Conservation (phyloP, 2,888 invertebrate species). For the Masnerella sp. region DNA sequence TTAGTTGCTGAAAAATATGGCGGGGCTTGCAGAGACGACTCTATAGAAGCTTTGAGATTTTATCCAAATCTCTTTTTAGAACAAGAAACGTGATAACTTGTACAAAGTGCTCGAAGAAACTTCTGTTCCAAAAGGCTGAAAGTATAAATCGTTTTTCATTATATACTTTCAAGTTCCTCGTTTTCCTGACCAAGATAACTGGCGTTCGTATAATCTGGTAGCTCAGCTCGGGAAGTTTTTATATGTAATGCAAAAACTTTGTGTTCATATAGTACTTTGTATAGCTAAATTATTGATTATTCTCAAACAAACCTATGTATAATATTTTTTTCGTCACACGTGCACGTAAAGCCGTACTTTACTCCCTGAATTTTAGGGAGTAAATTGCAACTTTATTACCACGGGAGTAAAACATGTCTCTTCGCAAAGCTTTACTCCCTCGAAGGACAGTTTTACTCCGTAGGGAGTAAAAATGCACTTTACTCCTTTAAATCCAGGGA, state of each 20-base stretch:
- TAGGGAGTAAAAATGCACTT: too few relatives aligned
- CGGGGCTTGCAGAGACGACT: conserved; percentile 94
- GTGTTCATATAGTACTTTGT: not conserved
- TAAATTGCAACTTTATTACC: too few relatives aligned
- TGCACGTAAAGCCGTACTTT: too few relatives aligned
- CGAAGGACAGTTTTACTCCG: too few relatives aligned
- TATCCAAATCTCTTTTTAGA: conserved; percentile 92
- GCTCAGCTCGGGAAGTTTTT: conserved; percentile 36
- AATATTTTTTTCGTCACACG: too few relatives aligned
- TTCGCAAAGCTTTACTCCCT: too few relatives aligned
- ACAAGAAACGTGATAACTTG: conserved; percentile 72
- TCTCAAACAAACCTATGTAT: too few relatives aligned
- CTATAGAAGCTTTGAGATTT: conserved; percentile 95
- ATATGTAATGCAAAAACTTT: not conserved
- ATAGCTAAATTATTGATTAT: not conserved
- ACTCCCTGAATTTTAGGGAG: too few relatives aligned
- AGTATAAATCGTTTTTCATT: conserved; percentile 12
- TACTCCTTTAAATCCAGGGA: too few relatives aligned
- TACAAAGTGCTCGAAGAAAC: conserved; percentile 9
- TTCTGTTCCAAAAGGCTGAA: conserved; percentile 1
- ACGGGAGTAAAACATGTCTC: too few relatives aligned
- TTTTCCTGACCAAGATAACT: conserved; percentile 3
- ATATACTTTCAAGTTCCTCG: conserved; percentile 27
- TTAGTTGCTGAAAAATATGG: conserved; percentile 92
- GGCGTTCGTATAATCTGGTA: conserved; percentile 6